Conservation (phyloP, 2,888 invertebrate genomes). For the Andrena flavipes region DNA sequence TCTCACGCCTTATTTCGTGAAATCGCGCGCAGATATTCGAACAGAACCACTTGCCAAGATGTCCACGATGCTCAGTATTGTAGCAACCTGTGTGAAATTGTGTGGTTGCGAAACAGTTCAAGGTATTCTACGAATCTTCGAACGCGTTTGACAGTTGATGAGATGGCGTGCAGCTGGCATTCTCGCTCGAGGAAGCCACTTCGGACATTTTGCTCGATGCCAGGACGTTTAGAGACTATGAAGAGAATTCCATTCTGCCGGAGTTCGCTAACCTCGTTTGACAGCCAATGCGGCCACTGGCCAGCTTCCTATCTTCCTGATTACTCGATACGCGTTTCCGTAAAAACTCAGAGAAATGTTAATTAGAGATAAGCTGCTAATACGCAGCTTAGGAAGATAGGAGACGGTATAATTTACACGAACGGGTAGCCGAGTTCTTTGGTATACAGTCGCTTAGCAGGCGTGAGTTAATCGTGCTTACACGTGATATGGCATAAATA, state of each 20-base stretch:
- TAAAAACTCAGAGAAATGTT: neutral
- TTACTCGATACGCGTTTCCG: neutral
- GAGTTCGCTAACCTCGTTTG: neutral
- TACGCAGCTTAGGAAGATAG: constrained; percentile 1
- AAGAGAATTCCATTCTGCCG: too few species aligned
- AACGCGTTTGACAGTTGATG: neutral
- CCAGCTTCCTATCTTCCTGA: neutral
- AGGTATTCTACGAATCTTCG: neutral
- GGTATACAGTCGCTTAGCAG: constrained; percentile 1
- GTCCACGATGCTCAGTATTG: too few species aligned
- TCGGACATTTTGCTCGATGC: neutral
- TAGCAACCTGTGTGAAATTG: too few species aligned
- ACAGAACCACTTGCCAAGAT: too few species aligned
- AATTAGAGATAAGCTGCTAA: constrained; percentile 22
- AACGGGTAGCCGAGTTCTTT: constrained; percentile 17
- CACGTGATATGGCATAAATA: constrained; percentile 38
- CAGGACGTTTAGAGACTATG: neutral
- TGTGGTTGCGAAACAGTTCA: neutral
- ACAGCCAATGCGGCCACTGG: neutral
- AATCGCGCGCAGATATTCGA: too few species aligned
- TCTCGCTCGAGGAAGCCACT: neutral
- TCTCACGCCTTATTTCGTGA: too few species aligned
- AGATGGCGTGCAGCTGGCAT: neutral
- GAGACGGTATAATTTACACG: constrained; percentile 7
- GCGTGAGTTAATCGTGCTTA: constrained; percentile 48